Percentiles rank a stretch among this genome's conserved stretches.
Conservation (phyloP, 2,113 vertebrate species). For the Plestiodon gilberti region DNA sequence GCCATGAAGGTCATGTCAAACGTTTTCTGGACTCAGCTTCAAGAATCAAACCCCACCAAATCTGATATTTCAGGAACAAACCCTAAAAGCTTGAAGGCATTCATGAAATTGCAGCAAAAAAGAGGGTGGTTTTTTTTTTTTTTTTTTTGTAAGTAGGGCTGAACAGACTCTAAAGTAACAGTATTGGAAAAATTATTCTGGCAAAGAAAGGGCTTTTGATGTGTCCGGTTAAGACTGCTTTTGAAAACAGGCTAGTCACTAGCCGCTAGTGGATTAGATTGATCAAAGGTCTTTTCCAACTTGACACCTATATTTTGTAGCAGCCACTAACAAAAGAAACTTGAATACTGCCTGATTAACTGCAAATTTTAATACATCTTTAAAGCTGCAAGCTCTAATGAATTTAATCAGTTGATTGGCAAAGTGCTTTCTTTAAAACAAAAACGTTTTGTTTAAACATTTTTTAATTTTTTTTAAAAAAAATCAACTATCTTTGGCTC, state of each 20-base stretch:
- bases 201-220: not conserved
- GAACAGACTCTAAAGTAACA: too few species aligned
- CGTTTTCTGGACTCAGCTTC: not conserved
- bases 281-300: not conserved
- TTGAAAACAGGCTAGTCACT: not conserved
- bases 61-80: not conserved
- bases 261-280: not conserved
- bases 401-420: not conserved
- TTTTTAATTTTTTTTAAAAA: too few species aligned
- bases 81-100: not conserved
- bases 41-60: not conserved
- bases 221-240: not conserved
- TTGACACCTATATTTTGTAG: constrained; percentile 5
- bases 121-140: too few species aligned
- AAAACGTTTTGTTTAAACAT: not conserved
- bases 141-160: too few species aligned
- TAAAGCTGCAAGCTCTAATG: not conserved
- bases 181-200: not conserved
- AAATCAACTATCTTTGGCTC: too few species aligned
- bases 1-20: not conserved
- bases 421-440: not conserved
- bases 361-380: constrained; percentile 61
- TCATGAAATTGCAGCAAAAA: not conserved
- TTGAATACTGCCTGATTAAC: constrained; percentile 70
- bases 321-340: constrained; percentile 12